Conservation (phyloP, 2,797 vertebrate genomes). For the Tenualosa thibaudeaui region DNA sequence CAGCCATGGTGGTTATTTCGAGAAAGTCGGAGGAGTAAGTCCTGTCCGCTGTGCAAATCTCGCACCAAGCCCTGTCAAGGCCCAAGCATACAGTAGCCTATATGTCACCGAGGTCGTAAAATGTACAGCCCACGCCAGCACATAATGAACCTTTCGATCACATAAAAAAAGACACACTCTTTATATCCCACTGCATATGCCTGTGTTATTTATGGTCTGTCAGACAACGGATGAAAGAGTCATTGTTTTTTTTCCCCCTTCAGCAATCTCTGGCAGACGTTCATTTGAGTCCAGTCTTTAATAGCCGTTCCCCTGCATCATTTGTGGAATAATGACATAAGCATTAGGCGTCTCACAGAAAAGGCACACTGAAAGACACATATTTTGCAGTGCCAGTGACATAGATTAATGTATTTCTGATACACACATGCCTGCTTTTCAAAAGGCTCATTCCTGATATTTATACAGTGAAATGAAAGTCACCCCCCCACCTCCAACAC, state of each 20-base stretch:
- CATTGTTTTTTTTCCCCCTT: conserved; percentile 46
- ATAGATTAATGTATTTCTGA: conserved; percentile 2
- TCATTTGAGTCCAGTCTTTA: conserved; percentile 16
- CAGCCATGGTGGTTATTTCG: conserved; percentile 91
- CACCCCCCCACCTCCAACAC: neutral
- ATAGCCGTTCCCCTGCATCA: neutral
- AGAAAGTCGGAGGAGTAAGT: conserved; percentile 97
- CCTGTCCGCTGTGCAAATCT: neutral
- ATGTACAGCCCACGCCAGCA: neutral
- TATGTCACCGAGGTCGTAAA: neutral
- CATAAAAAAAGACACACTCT: conserved; percentile 13
- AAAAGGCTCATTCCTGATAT: neutral
- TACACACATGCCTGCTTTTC: neutral
- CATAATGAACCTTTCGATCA: conserved; percentile 18
- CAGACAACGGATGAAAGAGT: conserved; percentile 48
- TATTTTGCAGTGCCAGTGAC: neutral
- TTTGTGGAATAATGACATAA: conserved; percentile 14
- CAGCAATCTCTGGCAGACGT: conserved; percentile 47
- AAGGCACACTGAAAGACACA: neutral
- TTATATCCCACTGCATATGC: neutral
- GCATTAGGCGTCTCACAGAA: neutral
- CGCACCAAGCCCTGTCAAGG: neutral
- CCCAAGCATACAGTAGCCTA: neutral
- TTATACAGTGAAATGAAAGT: neutral
- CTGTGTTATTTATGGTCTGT: conserved; percentile 45